phyloP scores from a whole-genome alignment of 2,113 vertebrate species.

The Micronisus gabar region DNA sequence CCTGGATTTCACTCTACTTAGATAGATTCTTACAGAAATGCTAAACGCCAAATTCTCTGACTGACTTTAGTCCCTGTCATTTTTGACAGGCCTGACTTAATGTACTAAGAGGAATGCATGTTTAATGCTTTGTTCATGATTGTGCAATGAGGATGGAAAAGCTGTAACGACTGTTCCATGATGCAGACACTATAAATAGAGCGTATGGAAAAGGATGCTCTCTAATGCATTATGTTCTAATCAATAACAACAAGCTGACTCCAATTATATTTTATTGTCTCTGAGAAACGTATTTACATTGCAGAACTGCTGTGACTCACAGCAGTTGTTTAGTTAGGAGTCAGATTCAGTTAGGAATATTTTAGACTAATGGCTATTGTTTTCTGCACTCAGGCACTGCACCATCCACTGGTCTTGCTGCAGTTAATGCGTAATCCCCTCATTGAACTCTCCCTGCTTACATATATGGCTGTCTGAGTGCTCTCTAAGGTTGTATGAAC shows the following conservation, averaged over 20 bases:
- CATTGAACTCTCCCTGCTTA: not conserved
- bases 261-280: constrained; percentile 25
- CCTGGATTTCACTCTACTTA: not conserved
- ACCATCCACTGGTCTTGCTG: not conserved
- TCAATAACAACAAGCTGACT: constrained; percentile 30
- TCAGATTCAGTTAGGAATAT: not conserved
- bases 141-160: not conserved
- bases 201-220: not conserved
- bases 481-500: not conserved
- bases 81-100: not conserved
- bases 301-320: not conserved
- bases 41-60: not conserved
- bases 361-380: not conserved
- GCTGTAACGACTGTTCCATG: not conserved
- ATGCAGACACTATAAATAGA: constrained; percentile 40
- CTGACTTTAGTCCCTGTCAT: not conserved
- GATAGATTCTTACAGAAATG: not conserved
- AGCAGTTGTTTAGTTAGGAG: not conserved
- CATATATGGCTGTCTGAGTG: not conserved
- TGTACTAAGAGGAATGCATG: not conserved
- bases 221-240: not conserved
- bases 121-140: not conserved
- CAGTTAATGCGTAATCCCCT: not conserved
- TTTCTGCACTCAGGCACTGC: not conserved
- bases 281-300: not conserved